phyloP scores from a whole-genome alignment of 2,113 vertebrate species.

The Piaya cayana region DNA sequence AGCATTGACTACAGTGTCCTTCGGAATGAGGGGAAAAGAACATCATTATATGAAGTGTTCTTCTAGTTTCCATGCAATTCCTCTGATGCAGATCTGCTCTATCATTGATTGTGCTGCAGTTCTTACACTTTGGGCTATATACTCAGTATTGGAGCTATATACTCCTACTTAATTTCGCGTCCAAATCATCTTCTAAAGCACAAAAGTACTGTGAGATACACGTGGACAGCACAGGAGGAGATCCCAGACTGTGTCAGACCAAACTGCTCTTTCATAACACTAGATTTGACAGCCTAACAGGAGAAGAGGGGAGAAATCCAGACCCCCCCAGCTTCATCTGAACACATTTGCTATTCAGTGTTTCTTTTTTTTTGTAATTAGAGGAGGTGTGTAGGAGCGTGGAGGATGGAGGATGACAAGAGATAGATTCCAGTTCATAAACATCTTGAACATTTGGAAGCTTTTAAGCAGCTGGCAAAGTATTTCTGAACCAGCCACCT shows the following conservation, averaged over 20 bases:
- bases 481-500: conserved; percentile 33
- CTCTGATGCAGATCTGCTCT: neutral
- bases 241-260: neutral
- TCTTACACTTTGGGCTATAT: neutral
- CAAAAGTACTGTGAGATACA: neutral
- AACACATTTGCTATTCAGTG: neutral
- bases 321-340: neutral
- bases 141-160: neutral
- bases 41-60: too few species aligned
- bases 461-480: conserved; percentile 48
- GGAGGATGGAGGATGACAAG: neutral
- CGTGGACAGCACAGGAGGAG: neutral
- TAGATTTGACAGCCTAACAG: neutral
- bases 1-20: neutral
- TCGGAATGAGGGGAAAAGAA: neutral
- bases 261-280: neutral
- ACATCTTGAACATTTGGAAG: conserved; percentile 57
- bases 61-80: rapidly evolving
- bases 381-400: neutral
- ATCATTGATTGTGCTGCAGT: neutral
- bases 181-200: neutral
- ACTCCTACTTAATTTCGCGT: neutral
- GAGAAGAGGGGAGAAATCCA: neutral
- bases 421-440: conserved; percentile 27
- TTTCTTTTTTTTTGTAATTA: neutral